These are phyloP conservation scores for Phrixothrix hirtus DNA, from an alignment of 2,888 invertebrate species.

Conservation along the genomic window DNA sequence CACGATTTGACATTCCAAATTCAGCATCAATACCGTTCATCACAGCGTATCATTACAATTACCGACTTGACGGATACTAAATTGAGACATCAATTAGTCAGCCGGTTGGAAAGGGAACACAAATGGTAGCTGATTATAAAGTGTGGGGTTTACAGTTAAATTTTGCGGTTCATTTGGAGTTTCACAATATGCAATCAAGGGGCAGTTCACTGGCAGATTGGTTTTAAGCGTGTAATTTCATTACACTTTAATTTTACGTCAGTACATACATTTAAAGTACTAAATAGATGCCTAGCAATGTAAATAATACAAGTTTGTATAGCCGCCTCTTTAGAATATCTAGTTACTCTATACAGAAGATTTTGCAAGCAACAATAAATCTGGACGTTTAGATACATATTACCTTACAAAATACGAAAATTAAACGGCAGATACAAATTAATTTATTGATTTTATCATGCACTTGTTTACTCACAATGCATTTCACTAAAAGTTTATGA, in stretches of 20 bases:
- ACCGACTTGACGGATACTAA: constrained; percentile 41
- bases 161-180: constrained; percentile 44
- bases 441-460: too few species aligned
- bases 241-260: constrained; percentile 32
- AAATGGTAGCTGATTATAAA: constrained; percentile 44
- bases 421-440: too few species aligned
- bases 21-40: constrained; percentile 38
- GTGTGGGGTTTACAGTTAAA: constrained; percentile 37
- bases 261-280: constrained; percentile 4
- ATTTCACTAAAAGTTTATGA: too few species aligned
- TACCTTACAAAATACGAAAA: too few species aligned
- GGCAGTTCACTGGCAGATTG: constrained; percentile 32
- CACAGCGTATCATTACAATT: constrained; percentile 44
- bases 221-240: constrained; percentile 39
- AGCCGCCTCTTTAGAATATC: not conserved
- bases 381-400: too few species aligned
- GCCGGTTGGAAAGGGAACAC: constrained; percentile 34
- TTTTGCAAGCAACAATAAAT: too few species aligned
- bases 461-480: too few species aligned
- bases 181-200: constrained; percentile 45
- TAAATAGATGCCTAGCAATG: not conserved
- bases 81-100: constrained; percentile 44
- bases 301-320: not conserved
- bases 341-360: too few species aligned
- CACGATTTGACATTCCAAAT: constrained; percentile 18